Base-by-base conservation (phyloP, 2,888 invertebrate genomes). In the Byasa hedistus region DNA sequence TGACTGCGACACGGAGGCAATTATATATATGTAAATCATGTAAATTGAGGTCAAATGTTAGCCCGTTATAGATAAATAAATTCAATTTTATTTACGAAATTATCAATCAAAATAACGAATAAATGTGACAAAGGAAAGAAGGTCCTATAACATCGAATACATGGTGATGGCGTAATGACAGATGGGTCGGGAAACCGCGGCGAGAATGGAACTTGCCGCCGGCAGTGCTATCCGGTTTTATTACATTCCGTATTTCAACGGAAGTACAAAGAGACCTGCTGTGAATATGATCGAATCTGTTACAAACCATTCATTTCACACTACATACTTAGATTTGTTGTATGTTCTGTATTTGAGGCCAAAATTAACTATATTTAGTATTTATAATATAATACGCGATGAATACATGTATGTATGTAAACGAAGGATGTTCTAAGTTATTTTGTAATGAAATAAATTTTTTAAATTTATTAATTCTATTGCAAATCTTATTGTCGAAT, bases 261-360 rank as follows among this genome's bases (percentile, higher is more conserved):
- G 68, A 70, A 68, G 80, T 75, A 84, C 86, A 83, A 83, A 81
- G 81, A 83, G 76, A 79, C 89, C 87, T 79, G 88, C 89, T 86
- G 89, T 64, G 89, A 80, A 72, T 72, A 69, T 84, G 87, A 87
- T 86, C 79, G 82, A 82, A 78, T 75, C 71, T 71, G 58, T 60
- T 68, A 69, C 70, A 65, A 68, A 69, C 61, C 64, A 68, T 57
- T 65, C 69, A 64, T 68, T 21, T 52, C n/a, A 56, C 56, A 22
- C 17, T 27, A 56, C 5, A 55, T 12, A 23, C 8, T 27, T 57
- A 65, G 17, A 39, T 58, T 56, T 7, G 23, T 55, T 55, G 21
- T 55, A 23, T 55, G 15, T 23, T 22, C 22, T 55, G 21, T 57
- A 36, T 36, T 36, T 36, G 12, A 10, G 10, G n/a, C 36, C 36